These are phyloP conservation scores for Charaxes varanes DNA, from an alignment of 1,140 invertebrate species.

Conservation along the genomic window DNA sequence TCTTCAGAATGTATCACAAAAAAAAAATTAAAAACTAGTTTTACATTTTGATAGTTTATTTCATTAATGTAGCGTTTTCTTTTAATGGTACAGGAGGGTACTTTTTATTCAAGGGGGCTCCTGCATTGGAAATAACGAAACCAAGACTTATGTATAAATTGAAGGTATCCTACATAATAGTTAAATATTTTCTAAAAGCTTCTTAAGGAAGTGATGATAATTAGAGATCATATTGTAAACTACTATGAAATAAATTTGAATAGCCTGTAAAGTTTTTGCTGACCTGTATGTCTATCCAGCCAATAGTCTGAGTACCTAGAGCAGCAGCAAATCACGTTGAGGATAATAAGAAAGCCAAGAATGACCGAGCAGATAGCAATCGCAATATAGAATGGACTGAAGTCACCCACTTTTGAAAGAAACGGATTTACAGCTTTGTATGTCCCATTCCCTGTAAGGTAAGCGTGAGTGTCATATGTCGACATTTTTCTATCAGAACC, in stretches of 20 bases:
- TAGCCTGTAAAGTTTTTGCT: no score
- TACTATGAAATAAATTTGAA: no score
- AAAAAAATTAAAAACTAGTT: not conserved
- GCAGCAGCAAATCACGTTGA: slow-evolving; percentile 87
- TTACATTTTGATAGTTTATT: slow-evolving; percentile 1
- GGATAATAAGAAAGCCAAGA: slow-evolving; percentile 78
- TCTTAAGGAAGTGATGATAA: no score
- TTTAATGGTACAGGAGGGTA: no score
- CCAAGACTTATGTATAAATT: no score
- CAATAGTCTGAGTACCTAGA: slow-evolving; percentile 86
- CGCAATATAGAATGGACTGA: slow-evolving; percentile 84
- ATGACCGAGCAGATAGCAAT: slow-evolving; percentile 85
- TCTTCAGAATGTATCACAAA: no score
- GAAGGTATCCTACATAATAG: no score
- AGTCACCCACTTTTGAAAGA: slow-evolving; percentile 74
- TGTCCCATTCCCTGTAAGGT: slow-evolving; percentile 59
- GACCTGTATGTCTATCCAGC: slow-evolving; percentile 87
- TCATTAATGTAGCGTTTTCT: no score
- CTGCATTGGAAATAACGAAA: no score
- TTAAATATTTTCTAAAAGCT: no score
- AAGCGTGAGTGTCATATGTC: slow-evolving; percentile 52
- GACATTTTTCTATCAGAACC: slow-evolving; percentile 57
- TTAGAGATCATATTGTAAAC: no score
- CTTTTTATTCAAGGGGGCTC: no score
- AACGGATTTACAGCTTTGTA: slow-evolving; percentile 50